Evolutionary conservation across 2,888 invertebrate species (phyloP).

Genomic region (Rhimphoctona megacephalus): DNA sequence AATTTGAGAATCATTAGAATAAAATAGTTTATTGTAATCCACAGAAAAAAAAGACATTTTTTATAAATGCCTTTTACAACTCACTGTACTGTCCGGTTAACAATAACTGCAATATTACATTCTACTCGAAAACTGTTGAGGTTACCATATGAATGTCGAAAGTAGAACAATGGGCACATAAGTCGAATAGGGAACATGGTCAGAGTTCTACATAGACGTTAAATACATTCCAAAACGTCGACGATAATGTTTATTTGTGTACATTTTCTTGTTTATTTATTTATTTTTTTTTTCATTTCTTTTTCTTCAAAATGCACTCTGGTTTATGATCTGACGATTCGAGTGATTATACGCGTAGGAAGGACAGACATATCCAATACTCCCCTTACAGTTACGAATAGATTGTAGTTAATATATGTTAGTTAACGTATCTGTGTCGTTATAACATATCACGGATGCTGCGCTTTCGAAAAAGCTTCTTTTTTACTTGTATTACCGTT

Average conservation of each 20-base stretch:
- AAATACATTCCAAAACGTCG: conserved; percentile 72
- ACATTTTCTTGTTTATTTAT: conserved; percentile 47
- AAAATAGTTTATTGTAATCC: conserved; percentile 85
- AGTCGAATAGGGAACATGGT: conserved; percentile 63
- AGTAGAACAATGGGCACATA: conserved; percentile 55
- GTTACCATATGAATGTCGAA: conserved; percentile 61
- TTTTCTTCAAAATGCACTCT: conserved; percentile 21
- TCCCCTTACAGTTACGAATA: conserved; percentile 69
- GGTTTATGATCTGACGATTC: conserved; percentile 58
- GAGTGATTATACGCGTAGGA: conserved; percentile 62
- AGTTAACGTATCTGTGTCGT: conserved; percentile 72
- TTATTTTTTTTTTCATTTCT: conserved; percentile 55
- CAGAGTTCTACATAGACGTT: conserved; percentile 64
- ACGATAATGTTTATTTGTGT: conserved; percentile 64
- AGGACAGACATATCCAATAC: conserved; percentile 64
- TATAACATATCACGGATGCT: conserved; percentile 76
- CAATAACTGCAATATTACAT: conserved; percentile 80
- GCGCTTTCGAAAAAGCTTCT: conserved; percentile 74
- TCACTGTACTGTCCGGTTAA: conserved; percentile 83
- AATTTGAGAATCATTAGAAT: conserved; percentile 76
- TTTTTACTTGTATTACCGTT: conserved; percentile 45
- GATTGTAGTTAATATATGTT: conserved; percentile 72
- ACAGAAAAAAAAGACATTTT: conserved; percentile 84
- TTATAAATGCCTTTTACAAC: conserved; percentile 80
- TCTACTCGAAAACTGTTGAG: conserved; percentile 73